Evolutionary conservation across 2,797 vertebrate species (phyloP).

Genomic region (Heterohyrax brucei): DNA sequence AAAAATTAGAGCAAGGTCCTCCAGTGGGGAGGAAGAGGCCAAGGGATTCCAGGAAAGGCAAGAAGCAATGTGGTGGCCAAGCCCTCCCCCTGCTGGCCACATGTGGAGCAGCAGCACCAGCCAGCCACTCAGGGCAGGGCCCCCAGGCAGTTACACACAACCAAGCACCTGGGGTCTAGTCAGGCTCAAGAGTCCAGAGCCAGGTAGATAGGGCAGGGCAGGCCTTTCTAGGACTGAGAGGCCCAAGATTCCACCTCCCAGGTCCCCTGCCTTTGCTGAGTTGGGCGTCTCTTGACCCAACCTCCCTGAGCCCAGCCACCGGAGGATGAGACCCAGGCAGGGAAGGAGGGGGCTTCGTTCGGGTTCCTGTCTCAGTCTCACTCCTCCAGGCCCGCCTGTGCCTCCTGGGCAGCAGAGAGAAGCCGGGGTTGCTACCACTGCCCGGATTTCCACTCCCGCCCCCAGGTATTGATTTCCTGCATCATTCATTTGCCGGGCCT

Average conservation of each 20-base stretch:
- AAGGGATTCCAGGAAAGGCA: not conserved
- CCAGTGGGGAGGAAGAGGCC: not conserved
- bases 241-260: not conserved
- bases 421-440: conserved; percentile 71
- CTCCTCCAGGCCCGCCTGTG: not conserved
- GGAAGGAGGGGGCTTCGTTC: not conserved
- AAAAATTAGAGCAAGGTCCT: not conserved
- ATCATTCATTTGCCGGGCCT: conserved; percentile 83
- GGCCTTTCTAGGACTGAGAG: not conserved
- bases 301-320: not conserved
- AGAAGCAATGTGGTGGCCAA: conserved; percentile 81
- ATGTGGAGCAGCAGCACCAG: conserved; percentile 62
- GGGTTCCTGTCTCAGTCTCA: not conserved
- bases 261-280: not conserved
- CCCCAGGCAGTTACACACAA: not conserved
- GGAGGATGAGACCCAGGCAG: not conserved
- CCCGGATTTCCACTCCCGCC: conserved; percentile 75
- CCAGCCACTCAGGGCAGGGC: conserved; percentile 9
- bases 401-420: conserved; percentile 72
- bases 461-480: conserved; percentile 82
- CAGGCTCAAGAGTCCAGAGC: not conserved
- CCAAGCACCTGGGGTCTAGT: not conserved
- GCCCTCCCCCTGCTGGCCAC: conserved; percentile 88
- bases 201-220: not conserved
- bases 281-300: not conserved